Percentiles rank a stretch among this genome's conserved stretches.
Conservation (phyloP, 2,888 invertebrate species). For the Galerucella calmariensis region DNA sequence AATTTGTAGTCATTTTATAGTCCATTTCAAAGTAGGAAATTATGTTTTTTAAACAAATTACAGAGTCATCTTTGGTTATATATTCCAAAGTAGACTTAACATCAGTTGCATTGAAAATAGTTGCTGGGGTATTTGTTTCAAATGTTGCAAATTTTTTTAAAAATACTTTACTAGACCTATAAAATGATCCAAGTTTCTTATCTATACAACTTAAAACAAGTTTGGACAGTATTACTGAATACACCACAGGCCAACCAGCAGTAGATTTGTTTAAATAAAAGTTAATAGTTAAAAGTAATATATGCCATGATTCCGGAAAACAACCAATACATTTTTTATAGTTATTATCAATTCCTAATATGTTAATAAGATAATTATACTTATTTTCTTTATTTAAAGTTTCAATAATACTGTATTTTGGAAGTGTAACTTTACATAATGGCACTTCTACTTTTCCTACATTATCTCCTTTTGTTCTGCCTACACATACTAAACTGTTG, state of each 20-base stretch:
- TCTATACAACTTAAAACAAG: slow-evolving; percentile 71
- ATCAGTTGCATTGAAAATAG: slow-evolving; percentile 43
- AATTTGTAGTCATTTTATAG: slow-evolving; percentile 66
- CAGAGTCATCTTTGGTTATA: slow-evolving; percentile 70
- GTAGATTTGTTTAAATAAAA: slow-evolving; percentile 69
- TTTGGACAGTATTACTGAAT: slow-evolving; percentile 70
- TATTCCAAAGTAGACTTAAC: slow-evolving; percentile 66
- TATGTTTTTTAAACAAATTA: slow-evolving; percentile 68
- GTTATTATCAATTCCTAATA: slow-evolving; percentile 65
- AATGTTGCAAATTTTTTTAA: slow-evolving; percentile 3
- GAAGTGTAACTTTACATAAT: slow-evolving; percentile 51
- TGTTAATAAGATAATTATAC: slow-evolving; percentile 63
- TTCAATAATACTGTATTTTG: slow-evolving; percentile 59
- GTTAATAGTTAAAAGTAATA: slow-evolving; percentile 70
- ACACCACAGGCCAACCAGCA: slow-evolving; percentile 66
- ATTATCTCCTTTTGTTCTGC: slow-evolving; percentile 50
- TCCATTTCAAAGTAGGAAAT: slow-evolving; percentile 71
- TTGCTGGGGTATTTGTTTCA: slow-evolving; percentile 26
- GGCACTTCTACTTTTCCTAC: slow-evolving; percentile 48
- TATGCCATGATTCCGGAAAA: slow-evolving; percentile 70
- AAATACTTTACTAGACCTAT: slow-evolving; percentile 10
- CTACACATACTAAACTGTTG: slow-evolving; percentile 55
- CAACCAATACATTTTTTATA: slow-evolving; percentile 57
- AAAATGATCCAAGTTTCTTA: slow-evolving; percentile 68
- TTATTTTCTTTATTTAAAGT: slow-evolving; percentile 51